These are phyloP conservation scores for Iguana delicatissima DNA, from an alignment of 2,797 vertebrate species.

Conservation along the genomic window DNA sequence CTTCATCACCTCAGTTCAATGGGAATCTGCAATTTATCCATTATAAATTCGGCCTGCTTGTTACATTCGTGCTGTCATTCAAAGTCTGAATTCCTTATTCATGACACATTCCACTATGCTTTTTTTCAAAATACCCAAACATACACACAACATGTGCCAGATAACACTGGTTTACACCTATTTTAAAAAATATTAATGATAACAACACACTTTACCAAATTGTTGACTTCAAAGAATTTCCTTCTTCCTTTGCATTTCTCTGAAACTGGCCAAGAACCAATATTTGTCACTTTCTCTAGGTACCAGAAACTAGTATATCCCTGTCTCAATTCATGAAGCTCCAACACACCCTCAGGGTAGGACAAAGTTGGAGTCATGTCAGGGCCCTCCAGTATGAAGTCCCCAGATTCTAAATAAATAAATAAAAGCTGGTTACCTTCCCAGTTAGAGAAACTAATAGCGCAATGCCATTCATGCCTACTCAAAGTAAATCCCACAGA, in stretches of 20 bases:
- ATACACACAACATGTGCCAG: neutral
- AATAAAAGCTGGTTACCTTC: neutral
- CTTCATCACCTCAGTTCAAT: neutral
- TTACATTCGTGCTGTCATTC: neutral
- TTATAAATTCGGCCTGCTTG: neutral
- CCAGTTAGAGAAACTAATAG: neutral
- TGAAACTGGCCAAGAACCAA: neutral
- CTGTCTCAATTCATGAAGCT: neutral
- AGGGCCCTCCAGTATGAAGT: neutral
- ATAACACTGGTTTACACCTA: neutral
- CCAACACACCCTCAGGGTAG: neutral
- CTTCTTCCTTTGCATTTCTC: neutral
- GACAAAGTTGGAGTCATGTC: neutral
- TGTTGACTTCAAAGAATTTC: conserved; percentile 10
- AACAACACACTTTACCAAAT: neutral
- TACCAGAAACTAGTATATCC: neutral
- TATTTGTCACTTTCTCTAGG: neutral
- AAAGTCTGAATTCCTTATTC: conserved; percentile 16
- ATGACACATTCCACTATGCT: neutral
- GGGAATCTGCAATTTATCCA: neutral
- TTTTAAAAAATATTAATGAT: neutral
- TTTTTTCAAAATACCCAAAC: no score
- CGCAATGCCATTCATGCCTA: neutral
- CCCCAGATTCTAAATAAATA: conserved; percentile 30
- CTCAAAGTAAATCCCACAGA: neutral